Base-by-base conservation (phyloP, 2,888 invertebrate species). In the Philaethria dido region DNA sequence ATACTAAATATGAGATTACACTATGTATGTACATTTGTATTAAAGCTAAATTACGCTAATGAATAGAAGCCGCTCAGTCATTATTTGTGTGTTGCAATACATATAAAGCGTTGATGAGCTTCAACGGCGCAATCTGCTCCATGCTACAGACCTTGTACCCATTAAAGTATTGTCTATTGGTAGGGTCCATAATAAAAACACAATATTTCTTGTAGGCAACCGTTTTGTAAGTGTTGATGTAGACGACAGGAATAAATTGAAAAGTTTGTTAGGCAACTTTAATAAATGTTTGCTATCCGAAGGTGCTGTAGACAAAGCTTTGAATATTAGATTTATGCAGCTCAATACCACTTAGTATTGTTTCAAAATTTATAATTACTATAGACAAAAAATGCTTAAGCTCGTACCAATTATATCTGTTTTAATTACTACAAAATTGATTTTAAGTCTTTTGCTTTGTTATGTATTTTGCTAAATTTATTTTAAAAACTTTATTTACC, bases 81-180 rank as follows among this genome's bases (percentile, higher is more conserved):
- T 76, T 75, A 72, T 69, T 70, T 67, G 67, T 57, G 20, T 47
- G 60, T 69, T 84, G 78, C 83, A 74, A 76, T 69, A 62, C 61
- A 60, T 60, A 55, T 45, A 48, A 42, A 62, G 66, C 73, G 70
- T 74, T 76, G 75, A 74, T 77, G 78, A 74, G 69, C 71, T 70
- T 72, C 72, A 69, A 68, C 71, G 68, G 74, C 79, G 83, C 83
- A 84, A 86, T 84, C 80, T 81, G 54, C 47, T 25, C 42, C 25
- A 59, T 83, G 80, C 81, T 80, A 80, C 74, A 77, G 77, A 86
- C 90, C 89, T 90, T 90, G 89, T 80, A 81, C 82, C 73, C 83
- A 85, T 86, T 88, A 81, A 74, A 70, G 75, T 74, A 86, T 89
- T 88, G 86, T 89, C 80, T 87, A 68, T 73, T 68, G 81, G 75